Evolutionary conservation across 2,797 vertebrate genomes (phyloP).

Genomic region (Chiroxiphia lanceolata): DNA sequence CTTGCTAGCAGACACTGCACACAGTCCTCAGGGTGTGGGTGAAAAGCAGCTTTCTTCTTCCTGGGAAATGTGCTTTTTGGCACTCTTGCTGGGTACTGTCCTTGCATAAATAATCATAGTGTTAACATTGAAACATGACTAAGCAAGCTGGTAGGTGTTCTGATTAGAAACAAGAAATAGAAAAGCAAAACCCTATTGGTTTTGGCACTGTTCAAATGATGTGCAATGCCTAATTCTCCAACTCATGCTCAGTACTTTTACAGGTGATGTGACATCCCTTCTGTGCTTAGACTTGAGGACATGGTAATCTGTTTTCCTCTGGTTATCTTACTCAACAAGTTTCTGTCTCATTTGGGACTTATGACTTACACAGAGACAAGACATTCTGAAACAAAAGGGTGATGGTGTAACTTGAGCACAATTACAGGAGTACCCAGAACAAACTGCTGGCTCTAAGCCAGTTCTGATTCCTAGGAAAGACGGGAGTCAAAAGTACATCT

Average conservation of each 20-base stretch:
- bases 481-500: not conserved
- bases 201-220: not conserved
- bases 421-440: not conserved
- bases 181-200: not conserved
- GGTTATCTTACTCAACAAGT: not conserved
- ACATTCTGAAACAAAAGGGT: not conserved
- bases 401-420: not conserved
- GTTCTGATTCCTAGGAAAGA: not conserved
- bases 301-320: not conserved
- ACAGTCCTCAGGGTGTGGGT: not conserved
- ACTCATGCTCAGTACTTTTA: not conserved
- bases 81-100: not conserved
- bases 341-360: not conserved
- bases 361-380: not conserved
- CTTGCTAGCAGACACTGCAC: not conserved
- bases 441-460: not conserved
- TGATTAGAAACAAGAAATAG: not conserved
- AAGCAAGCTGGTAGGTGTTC: rapidly evolving
- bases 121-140: not conserved
- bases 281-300: not conserved
- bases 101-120: not conserved
- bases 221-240: not conserved
- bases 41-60: not conserved
- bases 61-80: not conserved
- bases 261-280: not conserved